These are phyloP conservation scores for Rhagophthalmus giganteus DNA, from an alignment of 2,888 invertebrate genomes.

Conservation along the genomic window DNA sequence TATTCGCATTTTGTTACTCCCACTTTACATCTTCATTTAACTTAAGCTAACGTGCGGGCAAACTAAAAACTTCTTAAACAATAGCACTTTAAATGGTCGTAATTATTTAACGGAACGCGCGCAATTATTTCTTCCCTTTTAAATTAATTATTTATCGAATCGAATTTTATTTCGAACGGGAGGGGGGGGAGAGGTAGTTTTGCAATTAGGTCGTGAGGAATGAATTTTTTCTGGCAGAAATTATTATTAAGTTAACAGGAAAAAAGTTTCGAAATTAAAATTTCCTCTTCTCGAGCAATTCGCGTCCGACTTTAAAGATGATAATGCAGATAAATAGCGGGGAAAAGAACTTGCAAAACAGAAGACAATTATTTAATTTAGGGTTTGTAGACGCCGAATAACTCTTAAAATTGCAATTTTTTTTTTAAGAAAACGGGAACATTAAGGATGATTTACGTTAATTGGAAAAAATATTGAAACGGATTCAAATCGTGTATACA, in stretches of 20 bases:
- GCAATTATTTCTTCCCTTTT: constrained; percentile 3
- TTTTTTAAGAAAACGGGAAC: constrained; percentile 26
- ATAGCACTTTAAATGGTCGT: constrained; percentile 12
- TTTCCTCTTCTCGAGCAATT: constrained; percentile 35
- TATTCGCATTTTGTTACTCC: constrained; percentile 51
- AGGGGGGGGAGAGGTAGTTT: background rate
- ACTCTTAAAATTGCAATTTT: constrained; percentile 35
- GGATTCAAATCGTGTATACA: constrained; percentile 3
- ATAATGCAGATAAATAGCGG: constrained; percentile 36
- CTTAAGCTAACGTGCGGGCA: constrained; percentile 23
- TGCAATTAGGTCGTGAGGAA: background rate
- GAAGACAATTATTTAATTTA: constrained; percentile 39
- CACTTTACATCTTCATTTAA: constrained; percentile 31
- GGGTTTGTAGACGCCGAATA: constrained; percentile 32
- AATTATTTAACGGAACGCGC: constrained; percentile 11
- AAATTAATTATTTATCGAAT: too few species aligned
- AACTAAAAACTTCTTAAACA: constrained; percentile 21
- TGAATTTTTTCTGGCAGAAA: constrained; percentile 1
- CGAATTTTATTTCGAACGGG: background rate
- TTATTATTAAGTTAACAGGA: constrained; percentile 31
- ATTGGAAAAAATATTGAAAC: constrained; percentile 27
- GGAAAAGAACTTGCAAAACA: constrained; percentile 34
- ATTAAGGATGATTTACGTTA: constrained; percentile 36
- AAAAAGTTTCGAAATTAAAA: constrained; percentile 38
- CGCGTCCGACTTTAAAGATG: constrained; percentile 34